Evolutionary conservation across 2,888 invertebrate species (phyloP).

Genomic region (Ellobium chinense): DNA sequence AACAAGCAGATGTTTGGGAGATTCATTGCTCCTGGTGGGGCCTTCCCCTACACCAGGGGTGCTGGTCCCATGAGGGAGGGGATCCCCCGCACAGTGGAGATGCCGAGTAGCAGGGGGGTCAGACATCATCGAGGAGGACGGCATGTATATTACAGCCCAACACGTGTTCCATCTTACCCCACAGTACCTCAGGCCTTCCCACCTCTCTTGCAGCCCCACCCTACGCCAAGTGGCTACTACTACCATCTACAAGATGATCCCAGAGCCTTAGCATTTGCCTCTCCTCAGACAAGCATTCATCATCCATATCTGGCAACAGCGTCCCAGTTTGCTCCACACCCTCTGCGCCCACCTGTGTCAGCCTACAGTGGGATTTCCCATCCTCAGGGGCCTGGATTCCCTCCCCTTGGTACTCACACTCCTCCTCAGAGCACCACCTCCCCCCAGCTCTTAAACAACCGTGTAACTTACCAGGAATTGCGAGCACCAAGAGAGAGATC

Average conservation of each 20-base stretch:
- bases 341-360: constrained; percentile 7
- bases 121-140: constrained; percentile 41
- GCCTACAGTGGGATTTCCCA: constrained; percentile 28
- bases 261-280: constrained; percentile 34
- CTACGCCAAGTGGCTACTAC: constrained; percentile 30
- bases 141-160: constrained; percentile 47
- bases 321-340: constrained; percentile 28
- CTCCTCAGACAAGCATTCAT: constrained; percentile 21
- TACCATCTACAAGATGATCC: constrained; percentile 51
- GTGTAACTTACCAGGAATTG: constrained; percentile 2
- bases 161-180: constrained; percentile 45
- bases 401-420: not conserved
- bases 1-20: constrained; percentile 33
- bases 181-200: constrained; percentile 28
- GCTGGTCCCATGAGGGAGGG: constrained; percentile 28
- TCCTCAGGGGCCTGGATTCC: constrained; percentile 19
- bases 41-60: constrained; percentile 28
- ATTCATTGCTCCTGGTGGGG: constrained; percentile 9
- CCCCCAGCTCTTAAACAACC: constrained; percentile 24
- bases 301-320: constrained; percentile 36
- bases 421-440: constrained; percentile 16
- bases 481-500: constrained; percentile 31
- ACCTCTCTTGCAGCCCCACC: constrained; percentile 37
- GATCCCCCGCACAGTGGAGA: constrained; percentile 31
- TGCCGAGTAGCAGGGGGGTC: constrained; percentile 29